phyloP scores from a whole-genome alignment of 2,888 invertebrate species.

The Protodeltote pygarga region DNA sequence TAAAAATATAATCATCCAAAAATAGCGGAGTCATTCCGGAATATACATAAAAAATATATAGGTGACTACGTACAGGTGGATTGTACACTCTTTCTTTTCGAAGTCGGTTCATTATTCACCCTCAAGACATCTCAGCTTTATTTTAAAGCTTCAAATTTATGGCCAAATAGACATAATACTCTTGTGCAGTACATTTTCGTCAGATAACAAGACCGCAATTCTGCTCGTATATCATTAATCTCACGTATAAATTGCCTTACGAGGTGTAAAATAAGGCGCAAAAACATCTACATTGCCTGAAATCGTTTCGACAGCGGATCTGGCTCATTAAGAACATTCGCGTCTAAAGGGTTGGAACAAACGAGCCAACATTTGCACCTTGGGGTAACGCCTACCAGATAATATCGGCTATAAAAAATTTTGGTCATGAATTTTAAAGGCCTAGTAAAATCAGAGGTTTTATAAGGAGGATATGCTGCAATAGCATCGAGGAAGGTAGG shows the following conservation, averaged over 20 bases:
- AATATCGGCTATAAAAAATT: slow-evolving; percentile 28
- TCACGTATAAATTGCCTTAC: slow-evolving; percentile 43
- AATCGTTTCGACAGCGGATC: slow-evolving; percentile 36
- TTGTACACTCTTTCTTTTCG: too few relatives aligned
- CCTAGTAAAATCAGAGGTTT: slow-evolving; percentile 26
- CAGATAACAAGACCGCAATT: slow-evolving; percentile 38
- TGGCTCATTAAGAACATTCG: slow-evolving; percentile 44
- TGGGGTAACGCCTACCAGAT: slow-evolving; percentile 3
- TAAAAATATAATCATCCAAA: too few relatives aligned
- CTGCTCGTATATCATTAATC: slow-evolving; percentile 41
- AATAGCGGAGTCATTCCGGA: too few relatives aligned
- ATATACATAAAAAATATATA: too few relatives aligned
- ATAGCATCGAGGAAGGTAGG: too few relatives aligned
- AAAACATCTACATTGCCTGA: slow-evolving; percentile 38
- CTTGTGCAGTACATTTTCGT: slow-evolving; percentile 15
- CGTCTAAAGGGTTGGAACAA: slow-evolving; percentile 46
- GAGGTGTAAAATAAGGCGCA: slow-evolving; percentile 49
- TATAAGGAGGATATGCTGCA: slow-evolving; percentile 3
- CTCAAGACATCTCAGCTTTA: slow-evolving; percentile 13
- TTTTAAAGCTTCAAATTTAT: slow-evolving; percentile 32
- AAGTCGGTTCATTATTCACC: slow-evolving; percentile 20
- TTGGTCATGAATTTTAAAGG: slow-evolving; percentile 33
- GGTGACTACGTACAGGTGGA: too few relatives aligned
- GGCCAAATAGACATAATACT: slow-evolving; percentile 29
- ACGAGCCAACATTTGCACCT: slow-evolving; percentile 41